phyloP scores from a whole-genome alignment of 2,888 invertebrate genomes.

The Phalera bucephala region DNA sequence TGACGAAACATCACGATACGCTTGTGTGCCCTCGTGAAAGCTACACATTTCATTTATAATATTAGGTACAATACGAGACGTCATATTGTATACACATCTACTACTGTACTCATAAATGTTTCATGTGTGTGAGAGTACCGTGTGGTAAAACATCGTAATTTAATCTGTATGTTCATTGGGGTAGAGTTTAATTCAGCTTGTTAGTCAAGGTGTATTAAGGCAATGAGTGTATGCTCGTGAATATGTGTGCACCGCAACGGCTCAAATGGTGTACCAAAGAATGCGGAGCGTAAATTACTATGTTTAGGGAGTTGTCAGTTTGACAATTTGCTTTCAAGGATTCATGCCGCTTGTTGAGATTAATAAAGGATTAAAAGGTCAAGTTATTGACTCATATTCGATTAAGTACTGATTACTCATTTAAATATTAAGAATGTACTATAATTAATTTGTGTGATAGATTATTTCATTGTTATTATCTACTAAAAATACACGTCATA shows the following conservation, averaged over 20 bases:
- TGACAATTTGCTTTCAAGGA: constrained; percentile 71
- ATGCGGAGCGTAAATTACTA: constrained; percentile 80
- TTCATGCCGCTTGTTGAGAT: constrained; percentile 44
- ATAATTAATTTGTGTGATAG: no score
- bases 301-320: constrained; percentile 78
- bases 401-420: background rate
- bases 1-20: constrained; percentile 54
- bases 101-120: constrained; percentile 69
- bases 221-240: constrained; percentile 61
- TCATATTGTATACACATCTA: constrained; percentile 77
- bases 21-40: constrained; percentile 79
- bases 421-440: no score
- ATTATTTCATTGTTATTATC: no score
- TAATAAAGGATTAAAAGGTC: constrained; percentile 32
- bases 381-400: background rate
- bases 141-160: constrained; percentile 38
- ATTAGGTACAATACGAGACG: constrained; percentile 75
- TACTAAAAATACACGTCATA: no score
- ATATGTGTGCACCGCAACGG: constrained; percentile 66
- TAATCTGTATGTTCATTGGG: constrained; percentile 6
- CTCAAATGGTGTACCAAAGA: constrained; percentile 76
- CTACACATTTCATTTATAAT: constrained; percentile 81
- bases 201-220: constrained; percentile 44
- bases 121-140: constrained; percentile 57
- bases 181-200: constrained; percentile 31